Evolutionary conservation across 2,888 invertebrate species (phyloP).

Genomic region (Catotricha subobsoleta): DNA sequence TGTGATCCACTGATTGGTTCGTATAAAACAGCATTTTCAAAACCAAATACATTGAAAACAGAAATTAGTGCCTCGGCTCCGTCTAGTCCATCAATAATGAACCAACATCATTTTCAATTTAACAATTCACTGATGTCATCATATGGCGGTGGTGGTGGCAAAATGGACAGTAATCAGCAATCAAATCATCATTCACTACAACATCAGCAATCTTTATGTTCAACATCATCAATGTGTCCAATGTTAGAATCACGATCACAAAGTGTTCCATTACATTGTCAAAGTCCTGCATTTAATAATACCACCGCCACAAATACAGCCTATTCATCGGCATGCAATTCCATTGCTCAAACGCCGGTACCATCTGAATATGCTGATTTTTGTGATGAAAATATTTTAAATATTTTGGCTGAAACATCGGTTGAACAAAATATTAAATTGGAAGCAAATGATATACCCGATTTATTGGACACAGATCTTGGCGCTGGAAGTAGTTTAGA

Average conservation of each 20-base stretch:
- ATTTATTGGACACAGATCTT: slow-evolving; percentile 23
- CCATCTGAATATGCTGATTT: slow-evolving; percentile 57
- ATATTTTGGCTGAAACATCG: slow-evolving; percentile 14
- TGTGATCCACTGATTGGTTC: slow-evolving; percentile 26
- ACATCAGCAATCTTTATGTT: slow-evolving; percentile 24
- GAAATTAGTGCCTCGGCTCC: slow-evolving; percentile 37
- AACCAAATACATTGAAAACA: slow-evolving; percentile 10
- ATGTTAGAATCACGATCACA: slow-evolving; percentile 42
- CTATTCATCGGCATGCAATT: slow-evolving; percentile 37
- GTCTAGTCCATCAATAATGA: slow-evolving; percentile 37
- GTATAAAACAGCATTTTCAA: slow-evolving; percentile 14
- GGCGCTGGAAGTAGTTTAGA: slow-evolving; percentile 18
- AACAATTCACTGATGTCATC: neutral
- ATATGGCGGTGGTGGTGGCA: too few species aligned
- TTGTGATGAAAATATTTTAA: slow-evolving; percentile 23
- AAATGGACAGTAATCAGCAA: slow-evolving; percentile 19
- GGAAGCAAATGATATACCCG: slow-evolving; percentile 1
- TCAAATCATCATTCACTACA: neutral
- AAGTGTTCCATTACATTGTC: slow-evolving; percentile 50
- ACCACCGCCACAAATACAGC: slow-evolving; percentile 9
- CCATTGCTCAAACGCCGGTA: slow-evolving; percentile 48
- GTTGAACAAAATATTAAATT: slow-evolving; percentile 8
- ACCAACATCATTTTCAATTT: neutral
- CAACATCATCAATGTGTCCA: slow-evolving; percentile 36
- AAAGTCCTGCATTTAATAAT: slow-evolving; percentile 20